Evolutionary conservation across 2,113 vertebrate species (phyloP).

Genomic region (Dinomys branickii): DNA sequence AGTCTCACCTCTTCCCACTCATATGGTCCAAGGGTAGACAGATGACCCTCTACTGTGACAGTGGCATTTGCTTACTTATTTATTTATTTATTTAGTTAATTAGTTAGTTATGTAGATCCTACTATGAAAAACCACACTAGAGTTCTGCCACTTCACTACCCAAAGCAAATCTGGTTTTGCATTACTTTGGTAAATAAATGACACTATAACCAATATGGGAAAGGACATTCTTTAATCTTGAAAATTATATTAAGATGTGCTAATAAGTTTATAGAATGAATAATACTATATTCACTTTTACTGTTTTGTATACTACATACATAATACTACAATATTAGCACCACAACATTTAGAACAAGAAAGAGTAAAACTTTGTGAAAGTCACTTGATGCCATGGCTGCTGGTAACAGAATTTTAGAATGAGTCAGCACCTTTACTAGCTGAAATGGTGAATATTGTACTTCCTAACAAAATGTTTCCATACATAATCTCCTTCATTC

Average conservation of each 20-base stretch:
- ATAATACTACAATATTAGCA: background rate
- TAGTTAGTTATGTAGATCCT: background rate
- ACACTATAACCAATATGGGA: background rate
- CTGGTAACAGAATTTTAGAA: background rate
- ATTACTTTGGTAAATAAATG: constrained; percentile 46
- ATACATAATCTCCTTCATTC: background rate
- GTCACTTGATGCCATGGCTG: background rate
- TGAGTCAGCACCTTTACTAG: background rate
- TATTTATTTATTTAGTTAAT: background rate
- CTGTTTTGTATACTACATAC: background rate
- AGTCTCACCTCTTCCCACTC: constrained; percentile 55
- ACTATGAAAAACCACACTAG: background rate
- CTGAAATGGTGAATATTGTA: background rate
- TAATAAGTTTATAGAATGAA: background rate
- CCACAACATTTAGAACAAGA: background rate
- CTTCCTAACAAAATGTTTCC: background rate
- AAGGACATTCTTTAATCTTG: background rate
- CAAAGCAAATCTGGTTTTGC: background rate
- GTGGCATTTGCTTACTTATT: background rate
- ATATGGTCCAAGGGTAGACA: constrained; percentile 1
- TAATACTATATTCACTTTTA: background rate
- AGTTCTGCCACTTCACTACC: background rate
- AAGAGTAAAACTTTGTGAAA: background rate
- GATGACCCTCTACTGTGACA: constrained; percentile 49
- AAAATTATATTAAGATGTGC: background rate